Evolutionary conservation across 2,113 vertebrate genomes (phyloP).

Genomic region (Steatornis caripensis): DNA sequence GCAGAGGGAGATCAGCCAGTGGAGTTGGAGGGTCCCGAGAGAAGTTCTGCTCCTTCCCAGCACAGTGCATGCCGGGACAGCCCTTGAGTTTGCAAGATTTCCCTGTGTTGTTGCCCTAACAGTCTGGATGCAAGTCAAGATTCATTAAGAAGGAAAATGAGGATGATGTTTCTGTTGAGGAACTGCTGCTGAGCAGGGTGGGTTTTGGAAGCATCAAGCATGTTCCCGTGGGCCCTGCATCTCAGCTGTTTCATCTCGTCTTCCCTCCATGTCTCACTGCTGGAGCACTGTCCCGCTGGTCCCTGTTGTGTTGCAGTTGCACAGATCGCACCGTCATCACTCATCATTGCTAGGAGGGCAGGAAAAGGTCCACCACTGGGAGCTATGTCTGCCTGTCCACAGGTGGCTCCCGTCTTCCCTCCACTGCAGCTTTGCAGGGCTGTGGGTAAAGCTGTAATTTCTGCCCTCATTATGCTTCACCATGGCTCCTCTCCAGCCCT

Average conservation of each 20-base stretch:
- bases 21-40: not conserved
- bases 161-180: not conserved
- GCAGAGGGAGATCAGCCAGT: not conserved
- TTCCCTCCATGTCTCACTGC: not conserved
- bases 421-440: not conserved
- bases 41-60: not conserved
- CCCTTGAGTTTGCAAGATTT: not conserved
- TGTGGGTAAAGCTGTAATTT: not conserved
- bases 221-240: fast-evolving
- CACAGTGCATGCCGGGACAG: fast-evolving
- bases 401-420: not conserved
- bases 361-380: not conserved
- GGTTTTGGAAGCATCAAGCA: not conserved
- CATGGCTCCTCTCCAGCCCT: not conserved
- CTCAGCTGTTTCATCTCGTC: not conserved
- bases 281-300: not conserved
- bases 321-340: not conserved
- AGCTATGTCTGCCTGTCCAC: not conserved
- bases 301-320: not conserved
- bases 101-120: not conserved
- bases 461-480: not conserved
- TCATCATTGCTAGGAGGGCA: not conserved
- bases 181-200: not conserved
- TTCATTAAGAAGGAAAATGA: not conserved
- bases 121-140: not conserved